These are phyloP conservation scores for Drosophila merina DNA, from an alignment of 2,888 invertebrate species.

Conservation along the genomic window DNA sequence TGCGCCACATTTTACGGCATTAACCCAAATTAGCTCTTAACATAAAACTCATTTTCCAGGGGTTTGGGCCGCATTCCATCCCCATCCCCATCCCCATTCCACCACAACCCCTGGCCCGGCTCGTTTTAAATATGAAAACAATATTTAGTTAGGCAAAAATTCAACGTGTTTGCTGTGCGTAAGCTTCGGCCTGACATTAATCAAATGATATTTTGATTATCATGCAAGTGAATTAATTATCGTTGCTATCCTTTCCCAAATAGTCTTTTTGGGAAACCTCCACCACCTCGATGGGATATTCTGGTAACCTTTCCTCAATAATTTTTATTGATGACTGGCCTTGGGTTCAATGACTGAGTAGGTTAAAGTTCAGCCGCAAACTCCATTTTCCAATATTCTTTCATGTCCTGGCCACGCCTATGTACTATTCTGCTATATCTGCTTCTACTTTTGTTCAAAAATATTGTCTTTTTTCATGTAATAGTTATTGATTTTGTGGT, in stretches of 20 bases:
- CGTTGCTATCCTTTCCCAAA: conserved; percentile 21
- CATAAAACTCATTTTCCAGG: conserved; percentile 72
- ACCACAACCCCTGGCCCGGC: conserved; percentile 9
- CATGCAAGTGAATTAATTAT: conserved; percentile 77
- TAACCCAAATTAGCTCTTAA: conserved; percentile 77
- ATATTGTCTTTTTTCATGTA: conserved; percentile 23
- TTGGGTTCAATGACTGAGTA: conserved; percentile 49
- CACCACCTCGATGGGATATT: not conserved
- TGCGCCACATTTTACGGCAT: conserved; percentile 75
- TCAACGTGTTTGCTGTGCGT: conserved; percentile 44
- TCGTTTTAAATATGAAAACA: conserved; percentile 37
- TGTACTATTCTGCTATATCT: not conserved
- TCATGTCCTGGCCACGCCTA: conserved; percentile 21
- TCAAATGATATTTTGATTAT: conserved; percentile 76
- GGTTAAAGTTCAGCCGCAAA: conserved; percentile 60
- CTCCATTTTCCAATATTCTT: not conserved
- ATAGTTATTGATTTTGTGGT: conserved; percentile 19
- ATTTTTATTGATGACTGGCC: conserved; percentile 65
- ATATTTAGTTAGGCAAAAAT: conserved; percentile 22
- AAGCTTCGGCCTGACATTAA: conserved; percentile 59
- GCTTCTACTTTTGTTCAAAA: conserved; percentile 11
- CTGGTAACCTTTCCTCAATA: not conserved
- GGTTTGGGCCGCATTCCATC: conserved; percentile 17
- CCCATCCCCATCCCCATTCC: not conserved
- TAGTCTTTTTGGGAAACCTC: not conserved